Evolutionary conservation across 1,140 invertebrate genomes (phyloP), one percentile per base, ranked within the genome.

Genomic region (Panulirus ornatus): DNA sequence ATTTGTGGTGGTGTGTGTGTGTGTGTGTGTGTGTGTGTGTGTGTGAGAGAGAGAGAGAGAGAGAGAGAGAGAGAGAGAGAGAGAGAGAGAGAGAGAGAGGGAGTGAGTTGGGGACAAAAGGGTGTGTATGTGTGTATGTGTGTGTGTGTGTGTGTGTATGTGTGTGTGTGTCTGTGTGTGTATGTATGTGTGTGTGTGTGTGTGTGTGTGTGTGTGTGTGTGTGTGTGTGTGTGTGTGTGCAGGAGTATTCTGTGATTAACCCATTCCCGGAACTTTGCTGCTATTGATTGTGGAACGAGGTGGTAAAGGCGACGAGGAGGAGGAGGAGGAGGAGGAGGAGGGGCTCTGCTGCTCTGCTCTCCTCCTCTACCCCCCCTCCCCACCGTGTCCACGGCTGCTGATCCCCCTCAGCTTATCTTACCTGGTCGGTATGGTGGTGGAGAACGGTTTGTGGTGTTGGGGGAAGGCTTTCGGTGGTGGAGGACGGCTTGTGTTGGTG

Each of bases 211-310:
- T n/a, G n/a, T n/a, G n/a, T n/a, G n/a, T n/a, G n/a, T n/a, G n/a
- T n/a, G n/a, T n/a, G n/a, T n/a, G n/a, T n/a, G n/a, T n/a, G n/a
- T n/a, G n/a, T n/a, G n/a, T n/a, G n/a, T n/a, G 11, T 11, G 19
- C 22, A 47, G 83, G 38, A 66, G 87, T 63, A 63, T 38, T 88
- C 44, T 34, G 76, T 88, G 79, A 88, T 88, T 88, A 88, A 88
- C 85, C 75, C 85, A 70, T 88, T 88, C 85, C 85, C 16, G 54
- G 76, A 79, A 58, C 54, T 79, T 88, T 70, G 66, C 34, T 70
- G 42, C 75, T 88, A 88, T 88, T 88, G 85, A 88, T 88, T 88
- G 76, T 79, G 36, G 73, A 27, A 78, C 85, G 75, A 79, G 76
- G 51, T 75, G 83, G 70, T 73, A 47, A 85, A 51, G 83, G 83